Evolutionary conservation across 2,797 vertebrate genomes (phyloP).

Genomic region (Glyptemys insculpta): DNA sequence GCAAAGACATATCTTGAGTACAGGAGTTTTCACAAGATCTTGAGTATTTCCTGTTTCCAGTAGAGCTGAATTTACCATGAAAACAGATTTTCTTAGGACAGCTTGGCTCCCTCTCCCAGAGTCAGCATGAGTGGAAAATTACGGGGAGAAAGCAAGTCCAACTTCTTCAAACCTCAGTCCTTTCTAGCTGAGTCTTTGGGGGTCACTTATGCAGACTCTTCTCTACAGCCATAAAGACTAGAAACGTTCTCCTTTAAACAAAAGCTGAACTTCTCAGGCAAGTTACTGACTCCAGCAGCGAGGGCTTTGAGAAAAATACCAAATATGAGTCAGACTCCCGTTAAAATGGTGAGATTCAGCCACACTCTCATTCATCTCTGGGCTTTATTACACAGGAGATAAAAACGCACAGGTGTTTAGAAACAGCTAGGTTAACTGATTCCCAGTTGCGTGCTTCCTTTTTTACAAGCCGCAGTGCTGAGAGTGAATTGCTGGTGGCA

Average conservation of each 20-base stretch:
- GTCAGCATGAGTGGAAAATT: no score
- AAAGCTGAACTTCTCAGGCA: neutral
- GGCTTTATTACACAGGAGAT: neutral
- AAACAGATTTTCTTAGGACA: neutral
- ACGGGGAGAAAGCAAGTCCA: no score
- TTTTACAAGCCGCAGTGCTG: neutral
- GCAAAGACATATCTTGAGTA: neutral
- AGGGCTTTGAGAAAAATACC: neutral
- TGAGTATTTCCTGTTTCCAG: neutral
- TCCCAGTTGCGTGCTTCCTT: neutral
- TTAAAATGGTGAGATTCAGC: neutral
- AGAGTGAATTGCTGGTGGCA: neutral
- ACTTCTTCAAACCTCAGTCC: no score
- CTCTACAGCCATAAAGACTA: neutral
- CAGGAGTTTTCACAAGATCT: neutral
- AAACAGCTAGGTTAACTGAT: neutral
- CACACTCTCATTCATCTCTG: neutral
- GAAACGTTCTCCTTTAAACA: neutral
- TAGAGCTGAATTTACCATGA: neutral
- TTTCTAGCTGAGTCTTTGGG: neutral
- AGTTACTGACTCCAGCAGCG: neutral
- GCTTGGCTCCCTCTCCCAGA: no score
- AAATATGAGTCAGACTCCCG: neutral
- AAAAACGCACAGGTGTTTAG: neutral
- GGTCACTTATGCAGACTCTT: neutral